A percentile compares a stretch with the other conserved stretches of the same genome.
Evolutionary conservation across 2,797 vertebrate species (phyloP).

Genomic region (Kryptopterus vitreolus): DNA sequence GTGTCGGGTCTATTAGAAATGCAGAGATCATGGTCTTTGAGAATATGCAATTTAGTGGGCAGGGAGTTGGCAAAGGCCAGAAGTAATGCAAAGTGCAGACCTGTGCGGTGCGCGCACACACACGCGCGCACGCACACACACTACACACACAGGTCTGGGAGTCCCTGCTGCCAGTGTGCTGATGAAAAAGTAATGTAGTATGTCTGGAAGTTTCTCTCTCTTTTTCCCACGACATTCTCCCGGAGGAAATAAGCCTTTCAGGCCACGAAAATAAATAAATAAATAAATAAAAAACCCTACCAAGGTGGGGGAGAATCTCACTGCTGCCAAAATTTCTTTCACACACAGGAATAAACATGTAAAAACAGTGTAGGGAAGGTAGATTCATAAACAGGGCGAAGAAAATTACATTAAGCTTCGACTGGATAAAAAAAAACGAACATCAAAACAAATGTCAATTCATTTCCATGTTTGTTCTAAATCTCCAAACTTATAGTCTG

Average conservation of each 20-base stretch:
- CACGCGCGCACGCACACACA: conserved; percentile 64
- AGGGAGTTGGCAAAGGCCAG: conserved; percentile 69
- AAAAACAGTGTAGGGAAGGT: conserved; percentile 22
- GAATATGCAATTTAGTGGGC: conserved; percentile 68
- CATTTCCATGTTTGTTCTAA: not conserved
- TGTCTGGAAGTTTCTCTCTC: conserved; percentile 69
- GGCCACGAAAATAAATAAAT: conserved; percentile 49
- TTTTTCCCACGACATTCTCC: conserved; percentile 53
- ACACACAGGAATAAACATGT: conserved; percentile 19
- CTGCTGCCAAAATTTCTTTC: conserved; percentile 29
- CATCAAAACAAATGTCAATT: not conserved
- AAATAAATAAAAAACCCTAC: conserved; percentile 42
- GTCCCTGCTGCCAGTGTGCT: conserved; percentile 66
- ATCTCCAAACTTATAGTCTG: not conserved
- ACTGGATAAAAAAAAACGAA: not conserved
- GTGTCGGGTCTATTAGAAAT: conserved; percentile 36
- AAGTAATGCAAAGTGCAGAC: conserved; percentile 58
- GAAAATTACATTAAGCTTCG: not conserved
- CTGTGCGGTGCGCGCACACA: conserved; percentile 33
- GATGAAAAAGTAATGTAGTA: conserved; percentile 82
- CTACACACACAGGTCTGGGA: conserved; percentile 60
- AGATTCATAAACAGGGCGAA: conserved; percentile 3
- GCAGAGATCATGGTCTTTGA: conserved; percentile 56
- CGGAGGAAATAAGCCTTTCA: conserved; percentile 50
- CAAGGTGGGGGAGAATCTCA: conserved; percentile 29